Conservation (phyloP, 2,797 vertebrate species). For the Danio tinwini region DNA sequence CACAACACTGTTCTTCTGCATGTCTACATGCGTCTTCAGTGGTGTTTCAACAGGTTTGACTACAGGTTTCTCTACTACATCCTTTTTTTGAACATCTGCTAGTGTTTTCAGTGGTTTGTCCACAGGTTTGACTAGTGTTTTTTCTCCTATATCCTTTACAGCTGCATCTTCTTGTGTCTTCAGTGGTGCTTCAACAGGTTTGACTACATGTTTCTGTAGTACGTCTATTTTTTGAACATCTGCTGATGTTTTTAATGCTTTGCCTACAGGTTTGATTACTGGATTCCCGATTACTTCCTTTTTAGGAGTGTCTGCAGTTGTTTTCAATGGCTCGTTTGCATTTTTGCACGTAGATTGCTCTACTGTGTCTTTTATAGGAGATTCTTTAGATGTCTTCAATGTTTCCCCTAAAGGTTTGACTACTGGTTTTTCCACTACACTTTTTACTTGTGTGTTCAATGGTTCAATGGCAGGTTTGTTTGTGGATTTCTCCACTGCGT, state of each 20-base stretch:
- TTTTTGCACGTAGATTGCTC: no score
- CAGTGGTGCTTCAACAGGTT: background rate
- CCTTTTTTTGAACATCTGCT: background rate
- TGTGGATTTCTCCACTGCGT: background rate
- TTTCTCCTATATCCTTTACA: background rate
- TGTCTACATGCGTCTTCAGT: background rate
- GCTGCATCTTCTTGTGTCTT: background rate
- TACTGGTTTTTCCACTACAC: no score
- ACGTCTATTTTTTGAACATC: background rate
- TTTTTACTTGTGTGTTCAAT: no score
- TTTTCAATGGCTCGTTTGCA: background rate
- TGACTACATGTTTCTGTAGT: background rate
- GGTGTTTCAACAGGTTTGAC: background rate
- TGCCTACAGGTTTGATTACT: background rate
- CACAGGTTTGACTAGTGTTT: constrained; percentile 1
- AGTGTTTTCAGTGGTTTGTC: background rate
- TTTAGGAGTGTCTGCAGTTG: background rate
- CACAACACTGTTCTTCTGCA: background rate
- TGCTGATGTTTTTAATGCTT: background rate
- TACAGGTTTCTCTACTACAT: background rate
- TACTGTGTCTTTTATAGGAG: no score
- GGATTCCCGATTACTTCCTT: background rate
- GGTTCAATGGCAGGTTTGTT: background rate
- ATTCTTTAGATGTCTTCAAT: background rate
- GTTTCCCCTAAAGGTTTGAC: background rate